These are phyloP conservation scores for Hydrolagus affinis DNA, from an alignment of 2,113 vertebrate species.

Conservation along the genomic window DNA sequence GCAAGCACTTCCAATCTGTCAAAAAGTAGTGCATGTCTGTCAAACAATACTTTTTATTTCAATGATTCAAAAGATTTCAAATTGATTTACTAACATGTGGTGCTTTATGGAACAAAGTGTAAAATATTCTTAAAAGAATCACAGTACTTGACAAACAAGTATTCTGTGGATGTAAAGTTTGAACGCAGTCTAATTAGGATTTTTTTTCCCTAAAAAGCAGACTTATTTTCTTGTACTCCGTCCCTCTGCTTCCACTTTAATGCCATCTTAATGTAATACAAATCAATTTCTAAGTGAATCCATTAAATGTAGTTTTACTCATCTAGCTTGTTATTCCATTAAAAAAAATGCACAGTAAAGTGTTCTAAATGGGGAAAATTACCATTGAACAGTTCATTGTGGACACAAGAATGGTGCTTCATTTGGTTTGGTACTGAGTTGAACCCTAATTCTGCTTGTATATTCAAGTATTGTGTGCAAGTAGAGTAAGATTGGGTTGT, in stretches of 20 bases:
- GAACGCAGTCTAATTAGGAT: neutral
- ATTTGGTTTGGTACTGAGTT: no score
- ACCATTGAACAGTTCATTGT: neutral
- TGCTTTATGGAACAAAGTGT: neutral
- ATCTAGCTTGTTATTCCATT: no score
- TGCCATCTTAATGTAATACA: neutral
- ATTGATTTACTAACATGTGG: neutral
- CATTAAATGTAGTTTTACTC: no score
- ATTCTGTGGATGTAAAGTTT: neutral
- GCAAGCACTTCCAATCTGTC: no score
- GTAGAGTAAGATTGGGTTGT: no score
- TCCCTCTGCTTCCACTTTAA: neutral
- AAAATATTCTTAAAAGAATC: neutral
- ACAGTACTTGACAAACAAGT: neutral
- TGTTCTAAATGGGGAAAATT: neutral
- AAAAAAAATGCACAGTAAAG: no score
- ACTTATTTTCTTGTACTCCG: neutral
- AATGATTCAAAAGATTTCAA: no score
- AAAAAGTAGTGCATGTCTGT: no score
- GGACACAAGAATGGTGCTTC: neutral
- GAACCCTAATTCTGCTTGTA: no score
- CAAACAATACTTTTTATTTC: no score
- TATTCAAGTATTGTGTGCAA: no score
- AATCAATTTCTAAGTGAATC: neutral
- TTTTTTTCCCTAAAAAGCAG: neutral